These are phyloP conservation scores for Andrena hattorfiana DNA, from an alignment of 2,888 invertebrate genomes.

Conservation along the genomic window DNA sequence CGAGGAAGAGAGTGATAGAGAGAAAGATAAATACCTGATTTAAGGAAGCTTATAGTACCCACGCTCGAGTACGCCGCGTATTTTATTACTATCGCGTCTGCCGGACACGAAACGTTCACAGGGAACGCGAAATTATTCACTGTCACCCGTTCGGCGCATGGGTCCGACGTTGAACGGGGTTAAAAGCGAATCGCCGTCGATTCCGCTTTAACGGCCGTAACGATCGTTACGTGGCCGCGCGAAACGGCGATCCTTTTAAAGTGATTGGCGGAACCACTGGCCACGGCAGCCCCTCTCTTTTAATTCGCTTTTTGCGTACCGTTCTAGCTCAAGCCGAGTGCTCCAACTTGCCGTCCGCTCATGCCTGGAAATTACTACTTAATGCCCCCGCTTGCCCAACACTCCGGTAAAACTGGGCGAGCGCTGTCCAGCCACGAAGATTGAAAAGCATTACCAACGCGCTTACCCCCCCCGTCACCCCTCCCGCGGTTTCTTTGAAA, in stretches of 20 bases:
- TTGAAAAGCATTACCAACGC: conserved; percentile 55
- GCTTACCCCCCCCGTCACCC: background rate
- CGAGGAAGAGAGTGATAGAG: background rate
- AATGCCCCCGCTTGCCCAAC: conserved; percentile 70
- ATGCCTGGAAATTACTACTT: conserved; percentile 78
- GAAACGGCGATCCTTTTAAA: conserved; percentile 75
- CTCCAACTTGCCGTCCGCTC: conserved; percentile 56
- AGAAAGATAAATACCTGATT: conserved; percentile 5
- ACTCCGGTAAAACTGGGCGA: conserved; percentile 47
- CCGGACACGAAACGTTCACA: conserved; percentile 22
- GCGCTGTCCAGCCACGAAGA: conserved; percentile 54
- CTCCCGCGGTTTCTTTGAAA: background rate
- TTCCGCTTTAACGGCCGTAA: conserved; percentile 74
- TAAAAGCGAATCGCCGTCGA: conserved; percentile 74
- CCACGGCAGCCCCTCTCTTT: conserved; percentile 65
- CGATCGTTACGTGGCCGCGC: conserved; percentile 70
- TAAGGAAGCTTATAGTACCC: conserved; percentile 13
- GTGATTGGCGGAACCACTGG: conserved; percentile 73
- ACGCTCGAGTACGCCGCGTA: conserved; percentile 7
- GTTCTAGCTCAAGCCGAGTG: conserved; percentile 41
- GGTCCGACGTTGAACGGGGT: conserved; percentile 46
- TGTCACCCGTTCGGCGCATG: conserved; percentile 46
- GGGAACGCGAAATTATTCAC: conserved; percentile 62
- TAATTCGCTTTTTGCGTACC: conserved; percentile 75
- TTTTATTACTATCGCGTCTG: conserved; percentile 36